Base-by-base conservation (phyloP, 1,140 invertebrate species). In the Vanessa tameamea region DNA sequence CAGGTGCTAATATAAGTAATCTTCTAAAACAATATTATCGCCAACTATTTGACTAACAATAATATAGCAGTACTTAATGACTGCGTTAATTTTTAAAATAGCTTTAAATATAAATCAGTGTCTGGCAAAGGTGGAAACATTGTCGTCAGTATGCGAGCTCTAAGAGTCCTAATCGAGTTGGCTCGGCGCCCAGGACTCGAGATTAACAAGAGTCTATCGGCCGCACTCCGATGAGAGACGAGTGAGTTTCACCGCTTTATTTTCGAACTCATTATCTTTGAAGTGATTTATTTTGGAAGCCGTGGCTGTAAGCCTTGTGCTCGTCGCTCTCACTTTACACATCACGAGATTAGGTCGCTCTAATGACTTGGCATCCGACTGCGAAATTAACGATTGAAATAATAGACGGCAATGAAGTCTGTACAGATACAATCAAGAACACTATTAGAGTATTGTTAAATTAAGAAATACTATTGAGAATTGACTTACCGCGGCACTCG, bases 181-280 rank as follows among this genome's bases (percentile, higher is more conserved):
- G 90, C 88, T 16, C 14, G 15, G 63, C 48, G 81, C 87, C 90
- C 82, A 73, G 85, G 72, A 68, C 73, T 80, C 77, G 73, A 77
- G 80, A 74, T 80, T 82, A 78, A 80, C 82, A 82, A 85, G 82
- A 82, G 82, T 85, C 84, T 85, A 89, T 89, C 84, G 82, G 78
- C 82, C 85, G 79, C 82, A 79, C 79, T 84, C 81, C 70, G 87
- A 85, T 82, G 82, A 88, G 80, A 85, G 87, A 86, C 85, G 82
- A 88, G 68, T 83, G 83, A 87, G 81, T 88, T 85, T 83, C 86
- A 85, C 79, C 81, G 81, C 85, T 92, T 90, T 92, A 92, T 92
- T 92, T 92, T 90, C 83, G 87, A 85, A 86, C 87, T 90, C 88
- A 91, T 91, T 92, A 92, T 91, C 84, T 85, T 85, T 81, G 78